Evolutionary conservation across 2,113 vertebrate species (phyloP), one percentile per base, ranked within the genome.

Genomic region (Chitala chitala): DNA sequence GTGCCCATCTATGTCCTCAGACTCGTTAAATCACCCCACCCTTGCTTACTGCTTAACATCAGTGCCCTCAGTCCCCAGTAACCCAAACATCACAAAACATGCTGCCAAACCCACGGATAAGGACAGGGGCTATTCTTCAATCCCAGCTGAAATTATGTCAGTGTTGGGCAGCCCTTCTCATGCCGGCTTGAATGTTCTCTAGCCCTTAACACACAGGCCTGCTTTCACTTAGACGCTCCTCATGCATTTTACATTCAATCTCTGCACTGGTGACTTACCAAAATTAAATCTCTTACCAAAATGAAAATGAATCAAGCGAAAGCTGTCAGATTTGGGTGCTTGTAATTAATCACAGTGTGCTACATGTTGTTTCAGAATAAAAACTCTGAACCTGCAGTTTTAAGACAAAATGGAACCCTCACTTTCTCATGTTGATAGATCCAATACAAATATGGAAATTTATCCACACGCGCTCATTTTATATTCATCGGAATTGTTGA

Each of bases 281-380:
- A 63, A 73, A 73, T 50, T 42, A 29, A n/a, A n/a, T n/a, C n/a
- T n/a, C 50, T 74, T 65, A 36, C 29, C 59, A 53, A 63, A 73
- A 73, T 50, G 26, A 29, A 63, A 73, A 50, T 38, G 64, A 63
- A 63, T 63, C 72, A 51, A 64, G n/a, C 58, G 1, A 33, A n/a
- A 63, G 44, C 70, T 58, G 70, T 72, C 53, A 58, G 53, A 58
- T 72, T 72, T 54, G 59, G 54, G 59, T 58, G 54, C 54, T 46
- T 46, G 70, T 53, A 72, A 72, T 72, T 72, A 72, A 72, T 72
- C 70, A 72, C 54, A n/a, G 26, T 46, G 54, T 22, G 3, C 70
- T 46, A 31, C 15, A 42, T 38, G 29, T 72, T 72, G 70, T 72
- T 58, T n/a, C 58, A 72, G 51, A 36, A 20, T 33, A 70, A 31